Evolutionary conservation across 2,113 vertebrate genomes (phyloP), one percentile per base, ranked within the genome.

Genomic region (Hucho hucho): DNA sequence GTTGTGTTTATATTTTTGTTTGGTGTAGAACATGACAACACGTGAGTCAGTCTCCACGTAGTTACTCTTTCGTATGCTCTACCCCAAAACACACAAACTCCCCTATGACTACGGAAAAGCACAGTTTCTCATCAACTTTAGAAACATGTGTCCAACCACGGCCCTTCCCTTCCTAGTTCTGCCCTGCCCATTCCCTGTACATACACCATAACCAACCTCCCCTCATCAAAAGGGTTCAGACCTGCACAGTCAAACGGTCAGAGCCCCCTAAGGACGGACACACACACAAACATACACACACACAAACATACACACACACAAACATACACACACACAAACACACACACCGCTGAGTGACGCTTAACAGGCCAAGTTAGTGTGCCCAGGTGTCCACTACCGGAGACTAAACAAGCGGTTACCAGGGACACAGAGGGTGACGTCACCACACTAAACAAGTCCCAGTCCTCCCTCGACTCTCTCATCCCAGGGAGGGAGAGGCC

Each of bases 401-500:
- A 70, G 47, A 25, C 37, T 75, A 49, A 84, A 81, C 76, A 84
- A 82, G 78, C 70, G 72, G 63, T 72, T 18, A 37, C 24, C 76
- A 77, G 24, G 75, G 72, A 73, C 81, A 75, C 72, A 56, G 43
- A 77, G 72, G 83, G 84, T 89, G 87, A 89, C 85, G 64, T 89
- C 81, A 86, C 83, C 83, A 73, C 84, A 69, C 79, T 47, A 71
- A 64, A 76, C 56, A 68, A 64, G 78, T 84, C 79, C 80, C 75
- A 12, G 25, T 72, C 74, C 66, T 69, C 73, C 80, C 68, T 76
- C 12, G 2, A 69, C 61, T 59, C 37, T 64, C 63, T 82, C 84
- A 37, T 85, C 83, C 78, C 73, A 84, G 82, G 78, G 86, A 87
- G 79, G 83, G 86, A 87, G 81, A 81, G 82, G 76, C 81, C 83